Evolutionary conservation across 2,113 vertebrate species (phyloP).

Genomic region (Cairina moschata): DNA sequence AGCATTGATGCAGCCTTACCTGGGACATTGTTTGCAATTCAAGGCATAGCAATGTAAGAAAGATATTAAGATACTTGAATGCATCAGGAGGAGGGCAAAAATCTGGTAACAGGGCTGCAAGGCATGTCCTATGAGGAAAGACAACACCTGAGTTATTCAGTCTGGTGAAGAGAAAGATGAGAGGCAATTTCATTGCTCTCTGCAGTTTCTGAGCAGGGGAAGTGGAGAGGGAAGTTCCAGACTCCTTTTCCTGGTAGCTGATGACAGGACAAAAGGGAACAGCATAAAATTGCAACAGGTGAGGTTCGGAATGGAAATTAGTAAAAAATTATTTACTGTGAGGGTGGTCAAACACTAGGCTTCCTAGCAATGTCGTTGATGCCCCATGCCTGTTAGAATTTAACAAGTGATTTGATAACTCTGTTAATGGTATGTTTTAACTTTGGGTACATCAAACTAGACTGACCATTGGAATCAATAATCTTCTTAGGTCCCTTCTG

Average conservation of each 20-base stretch:
- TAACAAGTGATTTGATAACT: background rate
- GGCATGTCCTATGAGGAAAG: background rate
- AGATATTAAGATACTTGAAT: background rate
- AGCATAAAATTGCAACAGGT: background rate
- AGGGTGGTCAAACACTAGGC: background rate
- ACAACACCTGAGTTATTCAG: background rate
- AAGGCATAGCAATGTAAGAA: background rate
- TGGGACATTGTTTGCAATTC: background rate
- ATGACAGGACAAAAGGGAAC: background rate
- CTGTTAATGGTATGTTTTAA: background rate
- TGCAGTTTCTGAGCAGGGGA: background rate
- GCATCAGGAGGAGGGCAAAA: background rate
- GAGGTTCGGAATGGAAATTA: too few species aligned
- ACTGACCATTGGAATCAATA: background rate
- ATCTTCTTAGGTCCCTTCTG: background rate
- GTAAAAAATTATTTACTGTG: too few species aligned
- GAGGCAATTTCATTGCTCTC: background rate
- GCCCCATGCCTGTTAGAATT: background rate
- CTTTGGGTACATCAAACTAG: background rate
- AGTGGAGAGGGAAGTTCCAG: background rate
- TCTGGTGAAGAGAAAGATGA: background rate
- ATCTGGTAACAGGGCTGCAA: background rate
- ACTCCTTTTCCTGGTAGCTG: background rate
- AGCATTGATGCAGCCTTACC: background rate
- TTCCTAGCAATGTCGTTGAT: background rate